Base-by-base conservation (phyloP, 2,797 vertebrate species). In the Rhodeus uyekii region DNA sequence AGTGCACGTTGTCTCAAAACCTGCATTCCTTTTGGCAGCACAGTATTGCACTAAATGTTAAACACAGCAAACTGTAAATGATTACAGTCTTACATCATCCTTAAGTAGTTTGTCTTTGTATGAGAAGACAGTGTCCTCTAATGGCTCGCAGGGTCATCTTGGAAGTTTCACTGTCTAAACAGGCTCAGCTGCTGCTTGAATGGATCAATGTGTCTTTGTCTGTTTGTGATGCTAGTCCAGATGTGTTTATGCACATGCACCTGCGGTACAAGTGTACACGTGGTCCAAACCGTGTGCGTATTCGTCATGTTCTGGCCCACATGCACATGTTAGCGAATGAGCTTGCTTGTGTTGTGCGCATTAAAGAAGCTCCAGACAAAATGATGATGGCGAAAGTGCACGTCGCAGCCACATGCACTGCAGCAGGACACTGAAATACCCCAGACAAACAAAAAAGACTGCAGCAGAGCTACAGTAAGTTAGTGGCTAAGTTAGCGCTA, bases 381-480 rank as follows among this genome's bases (percentile, higher is more conserved):
- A 91, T 89, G 89, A 92, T 90, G 91, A 84, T 16, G 32, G 22
- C 81, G 82, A 81, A 90, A 89, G 79, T 76, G 74, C 50, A 58
- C 27, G 63, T 90, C 87, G 87, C 88, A 81, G 91, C 89, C 88
- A 90, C 89, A 90, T 92, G 91, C 91, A 89, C 86, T 84, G 86
- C 84, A 87, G 53, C 88, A 87, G 87, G 88, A 88, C 83, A 86
- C 32, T 46, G 74, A 78, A 78, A 87, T 85, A 90, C 88, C 88
- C 88, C 80, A 73, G 68, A 74, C 50, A 79, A 67, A 84, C 77
- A 88, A 76, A 68, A 84, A 78, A 38, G 46, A 73, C 80, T 85
- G 74, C 82, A 86, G 86, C 84, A 79, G 84, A 38, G 46, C 58
- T 64, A 39, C 78, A 77, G 68, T 22, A 24, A 6, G 16, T 42